Conservation (phyloP, 2,888 invertebrate genomes). For the Doris montereyensis region DNA sequence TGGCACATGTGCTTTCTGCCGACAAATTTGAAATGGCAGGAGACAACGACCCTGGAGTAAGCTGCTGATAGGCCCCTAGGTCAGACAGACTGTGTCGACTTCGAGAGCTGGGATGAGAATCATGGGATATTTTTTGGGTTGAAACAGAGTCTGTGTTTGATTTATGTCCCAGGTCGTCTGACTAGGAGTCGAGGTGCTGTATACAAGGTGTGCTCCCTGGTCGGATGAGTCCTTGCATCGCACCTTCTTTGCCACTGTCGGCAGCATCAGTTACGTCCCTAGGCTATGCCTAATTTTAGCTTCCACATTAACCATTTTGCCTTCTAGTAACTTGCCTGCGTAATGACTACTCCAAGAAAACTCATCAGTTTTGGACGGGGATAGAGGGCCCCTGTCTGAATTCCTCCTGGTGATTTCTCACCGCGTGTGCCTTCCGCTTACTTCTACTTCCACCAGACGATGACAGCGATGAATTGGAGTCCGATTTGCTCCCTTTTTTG, state of each 20-base stretch:
- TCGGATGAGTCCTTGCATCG: constrained; percentile 27
- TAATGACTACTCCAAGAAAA: background rate
- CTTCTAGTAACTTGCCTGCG: constrained; percentile 5
- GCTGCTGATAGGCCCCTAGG: constrained; percentile 56
- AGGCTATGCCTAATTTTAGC: constrained; percentile 27
- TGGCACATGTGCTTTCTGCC: constrained; percentile 39
- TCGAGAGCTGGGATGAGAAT: background rate
- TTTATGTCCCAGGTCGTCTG: background rate
- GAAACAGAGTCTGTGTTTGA: constrained; percentile 28
- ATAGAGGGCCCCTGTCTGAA: background rate
- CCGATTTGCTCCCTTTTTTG: constrained; percentile 22
- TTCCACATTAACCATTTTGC: constrained; percentile 28
- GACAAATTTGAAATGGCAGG: constrained; percentile 51
- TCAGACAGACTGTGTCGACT: constrained; percentile 61
- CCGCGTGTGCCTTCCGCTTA: background rate
- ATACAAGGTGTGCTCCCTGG: constrained; percentile 42
- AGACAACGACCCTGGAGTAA: no score
- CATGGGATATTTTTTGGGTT: constrained; percentile 49
- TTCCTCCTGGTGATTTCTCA: constrained; percentile 20
- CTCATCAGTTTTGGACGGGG: background rate
- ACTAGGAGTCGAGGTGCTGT: constrained; percentile 23
- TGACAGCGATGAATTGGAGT: constrained; percentile 1
- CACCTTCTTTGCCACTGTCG: background rate
- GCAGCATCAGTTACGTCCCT: constrained; percentile 6
- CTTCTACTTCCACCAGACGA: background rate